phyloP scores from a whole-genome alignment of 2,888 invertebrate genomes.

The Falcaria lacertinaria region DNA sequence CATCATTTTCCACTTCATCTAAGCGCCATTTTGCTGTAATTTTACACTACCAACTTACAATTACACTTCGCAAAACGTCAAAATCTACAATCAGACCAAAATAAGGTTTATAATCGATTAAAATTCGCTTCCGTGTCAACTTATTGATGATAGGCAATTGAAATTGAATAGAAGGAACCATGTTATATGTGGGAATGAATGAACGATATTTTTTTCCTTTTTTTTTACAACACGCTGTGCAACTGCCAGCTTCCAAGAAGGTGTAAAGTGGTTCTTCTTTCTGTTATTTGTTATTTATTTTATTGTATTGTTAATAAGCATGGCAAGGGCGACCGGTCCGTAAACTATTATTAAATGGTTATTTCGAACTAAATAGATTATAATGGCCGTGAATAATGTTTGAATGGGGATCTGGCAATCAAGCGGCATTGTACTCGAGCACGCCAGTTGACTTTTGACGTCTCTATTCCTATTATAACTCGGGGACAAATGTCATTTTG shows the following conservation, averaged over 20 bases:
- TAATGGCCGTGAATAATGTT: conserved; percentile 74
- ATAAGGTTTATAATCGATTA: conserved; percentile 24
- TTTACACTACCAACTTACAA: conserved; percentile 24
- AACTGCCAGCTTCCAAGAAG: conserved; percentile 76
- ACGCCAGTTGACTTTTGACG: conserved; percentile 61
- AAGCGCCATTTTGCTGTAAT: conserved; percentile 54
- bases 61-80: conserved; percentile 7
- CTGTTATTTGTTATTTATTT: conserved; percentile 74
- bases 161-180: conserved; percentile 42
- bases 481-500: conserved; percentile 30
- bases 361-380: conserved; percentile 79
- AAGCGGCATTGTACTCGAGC: conserved; percentile 55
- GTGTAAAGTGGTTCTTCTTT: conserved; percentile 76
- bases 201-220: conserved; percentile 34
- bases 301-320: conserved; percentile 79
- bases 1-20: conserved; percentile 77
- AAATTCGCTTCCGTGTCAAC: conserved; percentile 5
- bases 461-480: conserved; percentile 47
- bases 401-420: conserved; percentile 68
- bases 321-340: conserved; percentile 64
- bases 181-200: conserved; percentile 35
- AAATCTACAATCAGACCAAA: conserved; percentile 1
- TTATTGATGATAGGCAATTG: conserved; percentile 31
- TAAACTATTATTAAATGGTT: conserved; percentile 76
- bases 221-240: conserved; percentile 47